A percentile compares a stretch with the other conserved stretches of the same genome.
Conservation (phyloP, 2,797 vertebrate genomes). For the Hypotaenidia okinawae region DNA sequence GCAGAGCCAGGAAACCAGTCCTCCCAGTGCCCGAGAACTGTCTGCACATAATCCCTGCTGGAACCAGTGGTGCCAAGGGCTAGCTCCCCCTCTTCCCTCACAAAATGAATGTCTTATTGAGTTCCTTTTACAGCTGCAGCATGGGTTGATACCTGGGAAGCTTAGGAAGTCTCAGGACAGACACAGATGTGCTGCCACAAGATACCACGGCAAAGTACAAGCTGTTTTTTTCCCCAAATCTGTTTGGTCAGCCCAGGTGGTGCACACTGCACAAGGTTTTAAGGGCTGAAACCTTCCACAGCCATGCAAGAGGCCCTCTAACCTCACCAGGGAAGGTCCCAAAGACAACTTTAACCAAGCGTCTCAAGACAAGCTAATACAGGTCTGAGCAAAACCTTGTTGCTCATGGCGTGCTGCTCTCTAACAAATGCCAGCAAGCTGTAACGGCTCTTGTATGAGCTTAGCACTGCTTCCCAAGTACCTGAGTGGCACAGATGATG, state of each 20-base stretch:
- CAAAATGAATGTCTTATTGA: not conserved
- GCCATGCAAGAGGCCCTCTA: too few relatives aligned
- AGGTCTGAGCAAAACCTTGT: not conserved
- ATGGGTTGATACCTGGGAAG: not conserved
- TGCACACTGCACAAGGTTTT: accelerated
- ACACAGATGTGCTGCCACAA: not conserved
- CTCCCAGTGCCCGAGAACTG: not conserved
- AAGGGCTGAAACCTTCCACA: not conserved
- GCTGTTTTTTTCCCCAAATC: not conserved
- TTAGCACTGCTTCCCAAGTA: not conserved
- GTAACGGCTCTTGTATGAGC: accelerated
- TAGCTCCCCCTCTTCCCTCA: not conserved
- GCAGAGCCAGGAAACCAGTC: not conserved
- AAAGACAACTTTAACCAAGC: not conserved
- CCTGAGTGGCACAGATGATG: conserved; percentile 98
- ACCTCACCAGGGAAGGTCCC: not conserved
- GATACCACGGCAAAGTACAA: not conserved
- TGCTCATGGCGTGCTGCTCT: not conserved
- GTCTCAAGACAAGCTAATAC: not conserved
- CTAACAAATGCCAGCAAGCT: accelerated
- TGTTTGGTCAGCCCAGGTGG: not conserved
- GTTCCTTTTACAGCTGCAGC: not conserved
- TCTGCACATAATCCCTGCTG: accelerated
- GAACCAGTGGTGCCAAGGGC: not conserved
- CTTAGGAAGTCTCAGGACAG: not conserved